phyloP scores from a whole-genome alignment of 2,797 vertebrate genomes.

The Pipistrellus pipistrellus region DNA sequence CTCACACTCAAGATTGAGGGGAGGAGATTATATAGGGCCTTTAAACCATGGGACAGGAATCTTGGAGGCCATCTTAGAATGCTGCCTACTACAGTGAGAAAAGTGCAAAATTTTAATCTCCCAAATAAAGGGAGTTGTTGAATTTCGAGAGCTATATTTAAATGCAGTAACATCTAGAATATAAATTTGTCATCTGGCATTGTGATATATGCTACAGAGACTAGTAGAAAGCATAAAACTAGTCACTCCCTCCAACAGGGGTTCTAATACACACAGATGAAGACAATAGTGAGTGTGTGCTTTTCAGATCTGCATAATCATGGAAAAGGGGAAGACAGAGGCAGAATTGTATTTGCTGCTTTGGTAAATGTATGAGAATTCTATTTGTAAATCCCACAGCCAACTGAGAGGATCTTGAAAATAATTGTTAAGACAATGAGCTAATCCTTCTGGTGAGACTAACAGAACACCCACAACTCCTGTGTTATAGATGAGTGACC shows the following conservation, averaged over 20 bases:
- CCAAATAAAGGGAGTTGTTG: not conserved
- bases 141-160: not conserved
- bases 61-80: not conserved
- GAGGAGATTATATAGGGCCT: not conserved
- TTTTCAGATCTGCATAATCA: not conserved
- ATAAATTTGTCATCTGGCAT: not conserved
- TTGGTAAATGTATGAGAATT: not conserved
- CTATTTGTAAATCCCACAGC: not conserved
- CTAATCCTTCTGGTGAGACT: not conserved
- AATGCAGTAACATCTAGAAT: not conserved
- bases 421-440: not conserved
- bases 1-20: not conserved
- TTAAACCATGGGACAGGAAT: not conserved
- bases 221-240: constrained; percentile 6
- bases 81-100: not conserved
- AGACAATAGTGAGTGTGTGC: not conserved
- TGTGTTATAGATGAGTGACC: not conserved
- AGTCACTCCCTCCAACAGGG: not conserved
- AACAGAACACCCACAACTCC: not conserved
- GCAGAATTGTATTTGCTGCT: constrained; percentile 6
- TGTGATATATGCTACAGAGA: not conserved
- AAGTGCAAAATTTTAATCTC: not conserved
- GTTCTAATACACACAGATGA: not conserved
- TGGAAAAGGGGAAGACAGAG: not conserved
- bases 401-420: not conserved